These are phyloP conservation scores for Falco punctatus DNA, from an alignment of 2,113 vertebrate genomes.

Conservation along the genomic window DNA sequence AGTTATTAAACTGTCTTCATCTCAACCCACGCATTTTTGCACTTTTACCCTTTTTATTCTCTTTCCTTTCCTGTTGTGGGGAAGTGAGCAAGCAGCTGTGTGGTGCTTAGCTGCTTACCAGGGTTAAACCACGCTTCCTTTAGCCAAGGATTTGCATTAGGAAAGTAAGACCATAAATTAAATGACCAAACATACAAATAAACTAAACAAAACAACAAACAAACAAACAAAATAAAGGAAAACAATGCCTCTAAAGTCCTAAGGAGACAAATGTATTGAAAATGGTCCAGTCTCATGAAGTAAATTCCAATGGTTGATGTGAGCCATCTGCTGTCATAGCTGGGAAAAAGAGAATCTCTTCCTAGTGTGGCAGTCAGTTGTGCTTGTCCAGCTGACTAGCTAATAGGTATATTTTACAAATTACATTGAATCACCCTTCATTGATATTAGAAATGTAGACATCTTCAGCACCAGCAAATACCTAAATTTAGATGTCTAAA, in stretches of 20 bases:
- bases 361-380: not conserved
- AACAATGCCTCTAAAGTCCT: not conserved
- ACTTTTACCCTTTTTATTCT: too few species aligned
- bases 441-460: not conserved
- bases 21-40: too few species aligned
- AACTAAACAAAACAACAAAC: not conserved
- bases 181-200: not conserved
- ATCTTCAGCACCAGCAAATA: not conserved
- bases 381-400: not conserved
- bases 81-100: too few species aligned
- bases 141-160: not conserved
- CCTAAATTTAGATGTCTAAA: not conserved
- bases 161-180: not conserved
- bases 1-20: too few species aligned
- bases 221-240: not conserved
- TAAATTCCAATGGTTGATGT: not conserved
- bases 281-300: not conserved
- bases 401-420: not conserved
- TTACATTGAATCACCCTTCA: not conserved
- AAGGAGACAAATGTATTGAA: not conserved
- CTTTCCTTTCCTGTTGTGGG: too few species aligned
- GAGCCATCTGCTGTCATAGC: not conserved
- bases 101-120: too few species aligned
- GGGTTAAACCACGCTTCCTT: not conserved
- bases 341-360: not conserved